Base-by-base conservation (phyloP, 2,113 vertebrate genomes). In the Laticauda colubrina region DNA sequence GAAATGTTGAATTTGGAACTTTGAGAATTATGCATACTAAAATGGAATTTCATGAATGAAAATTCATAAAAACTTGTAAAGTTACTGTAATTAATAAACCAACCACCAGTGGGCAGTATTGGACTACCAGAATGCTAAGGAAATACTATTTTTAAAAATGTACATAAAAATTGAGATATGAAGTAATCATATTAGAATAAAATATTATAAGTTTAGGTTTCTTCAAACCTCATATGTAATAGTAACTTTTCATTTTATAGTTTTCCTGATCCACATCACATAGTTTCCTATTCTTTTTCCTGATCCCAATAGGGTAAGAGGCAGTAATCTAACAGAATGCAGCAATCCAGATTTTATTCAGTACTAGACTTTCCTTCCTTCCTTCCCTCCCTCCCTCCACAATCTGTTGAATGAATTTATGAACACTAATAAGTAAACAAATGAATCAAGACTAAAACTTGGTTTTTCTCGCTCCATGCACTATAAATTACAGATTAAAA, bases 81-180 rank as follows among this genome's bases (percentile, higher is more conserved):
- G 3, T 20, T 86, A n/a, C 24, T 23, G 91, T 51, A 57, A 91
- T 29, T n/a, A 75, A 89, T n/a, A 56, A 26, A 14, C 26, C 75
- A 55, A 20, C 91, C 93, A 92, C 93, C 59, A 92, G 93, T 43
- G 81, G 93, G 93, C 93, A 90, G 26, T 94, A 92, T 92, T 75
- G 89, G 8, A 94, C 51, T 48, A 90, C 59, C 8, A 90, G 56
- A 89, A 56, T n/a, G 23, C 51, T 26, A 24, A 87, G 21, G 43
- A 24, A 18, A 45, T 14, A 34, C 48, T 6, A 6, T 90, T 39
- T 85, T 43, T 8, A 2, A 75, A 20, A 75, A 34, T 56, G 2
- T 26, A 15, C 23, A 91, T 91, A 34, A 45, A 90, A 14, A 29
- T 64, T 69, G 48, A 90, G 26, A 21, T 26, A 90, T 69, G 59